Conservation (phyloP, 1,140 invertebrate genomes). For the Ceratina australensis region DNA sequence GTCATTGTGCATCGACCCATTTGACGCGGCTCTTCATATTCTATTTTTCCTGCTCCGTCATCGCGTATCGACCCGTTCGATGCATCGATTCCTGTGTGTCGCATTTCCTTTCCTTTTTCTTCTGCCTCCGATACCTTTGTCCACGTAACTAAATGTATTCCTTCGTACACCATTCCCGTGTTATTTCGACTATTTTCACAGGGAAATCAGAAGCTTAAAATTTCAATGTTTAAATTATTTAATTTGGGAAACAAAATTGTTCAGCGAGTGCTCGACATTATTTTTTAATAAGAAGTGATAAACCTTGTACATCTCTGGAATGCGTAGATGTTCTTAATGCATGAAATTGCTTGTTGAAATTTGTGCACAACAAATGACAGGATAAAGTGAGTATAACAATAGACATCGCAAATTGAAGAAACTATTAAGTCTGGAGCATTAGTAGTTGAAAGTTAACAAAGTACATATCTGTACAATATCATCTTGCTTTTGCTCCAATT, state of each 20-base stretch:
- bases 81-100: background rate
- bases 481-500: background rate
- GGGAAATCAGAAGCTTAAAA: background rate
- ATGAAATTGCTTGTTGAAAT: too few relatives aligned
- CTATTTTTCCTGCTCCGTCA: slow-evolving; percentile 6
- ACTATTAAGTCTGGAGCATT: too few relatives aligned
- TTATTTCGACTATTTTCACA: background rate
- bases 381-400: too few relatives aligned
- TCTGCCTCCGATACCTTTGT: background rate
- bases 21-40: slow-evolving; percentile 6
- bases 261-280: too few relatives aligned
- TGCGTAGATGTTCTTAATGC: too few relatives aligned
- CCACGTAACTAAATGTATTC: background rate
- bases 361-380: too few relatives aligned
- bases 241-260: too few relatives aligned
- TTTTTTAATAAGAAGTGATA: too few relatives aligned
- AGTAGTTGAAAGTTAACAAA: too few relatives aligned
- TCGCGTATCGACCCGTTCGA: background rate
- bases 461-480: too few relatives aligned
- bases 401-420: too few relatives aligned
- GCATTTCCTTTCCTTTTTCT: background rate
- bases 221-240: background rate
- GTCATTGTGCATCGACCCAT: slow-evolving; percentile 23
- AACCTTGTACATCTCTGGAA: too few relatives aligned
- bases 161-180: background rate